Evolutionary conservation across 1,140 invertebrate species (phyloP).

Genomic region (Antheraea mylitta): DNA sequence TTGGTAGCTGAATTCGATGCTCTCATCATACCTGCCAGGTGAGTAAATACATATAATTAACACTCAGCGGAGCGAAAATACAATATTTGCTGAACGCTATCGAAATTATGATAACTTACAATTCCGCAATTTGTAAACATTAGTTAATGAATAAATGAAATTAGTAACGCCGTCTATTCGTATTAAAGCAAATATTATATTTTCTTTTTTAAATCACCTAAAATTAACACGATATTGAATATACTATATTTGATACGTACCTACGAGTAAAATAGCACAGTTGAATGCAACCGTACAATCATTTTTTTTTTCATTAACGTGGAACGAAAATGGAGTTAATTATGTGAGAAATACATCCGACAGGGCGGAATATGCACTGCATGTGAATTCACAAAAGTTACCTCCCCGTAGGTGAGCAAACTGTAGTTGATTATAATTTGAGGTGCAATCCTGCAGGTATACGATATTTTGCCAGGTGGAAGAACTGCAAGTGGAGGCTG

Average conservation of each 20-base stretch:
- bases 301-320: background rate
- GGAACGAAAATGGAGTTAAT: background rate
- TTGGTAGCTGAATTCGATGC: conserved; percentile 93
- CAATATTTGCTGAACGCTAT: conserved; percentile 30
- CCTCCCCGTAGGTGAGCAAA: conserved; percentile 59
- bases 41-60: conserved; percentile 40
- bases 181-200: conserved; percentile 10
- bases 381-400: conserved; percentile 36
- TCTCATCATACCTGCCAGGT: conserved; percentile 95
- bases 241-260: background rate
- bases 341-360: conserved; percentile 7
- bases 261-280: conserved; percentile 5
- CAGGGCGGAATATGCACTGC: conserved; percentile 41
- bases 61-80: conserved; percentile 25
- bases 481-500: conserved; percentile 85
- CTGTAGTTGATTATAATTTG: conserved; percentile 76
- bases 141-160: no score
- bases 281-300: background rate
- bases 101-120: background rate
- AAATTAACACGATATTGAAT: background rate
- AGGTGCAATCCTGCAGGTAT: conserved; percentile 84
- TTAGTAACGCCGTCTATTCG: background rate
- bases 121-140: no score
- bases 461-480: conserved; percentile 88
- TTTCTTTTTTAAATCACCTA: background rate